These are phyloP conservation scores for Bombus confusus DNA, from an alignment of 1,140 invertebrate genomes.

Conservation along the genomic window DNA sequence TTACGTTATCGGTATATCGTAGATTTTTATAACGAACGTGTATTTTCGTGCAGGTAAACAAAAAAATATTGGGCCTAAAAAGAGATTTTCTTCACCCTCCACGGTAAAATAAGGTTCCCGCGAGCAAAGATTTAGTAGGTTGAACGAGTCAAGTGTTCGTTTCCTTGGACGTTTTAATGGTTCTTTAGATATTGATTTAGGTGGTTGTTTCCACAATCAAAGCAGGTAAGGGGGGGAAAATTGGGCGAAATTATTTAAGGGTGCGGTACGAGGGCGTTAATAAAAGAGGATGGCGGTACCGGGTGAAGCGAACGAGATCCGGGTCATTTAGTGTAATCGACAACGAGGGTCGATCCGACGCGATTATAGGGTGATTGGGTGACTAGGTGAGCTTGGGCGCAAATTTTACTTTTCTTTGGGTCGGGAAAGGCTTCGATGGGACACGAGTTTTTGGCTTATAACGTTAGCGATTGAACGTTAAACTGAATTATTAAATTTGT, in stretches of 20 bases:
- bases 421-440: not conserved
- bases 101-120: not conserved
- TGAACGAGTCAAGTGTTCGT: not conserved
- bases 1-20: too few species aligned
- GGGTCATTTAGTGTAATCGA: slow-evolving; percentile 21
- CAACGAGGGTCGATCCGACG: slow-evolving; percentile 10
- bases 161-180: not conserved
- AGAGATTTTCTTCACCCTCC: too few species aligned
- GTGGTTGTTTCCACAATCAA: not conserved
- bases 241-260: slow-evolving; percentile 29
- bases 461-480: too few species aligned
- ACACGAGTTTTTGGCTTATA: not conserved
- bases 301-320: slow-evolving; percentile 16
- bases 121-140: not conserved
- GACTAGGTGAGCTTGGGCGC: not conserved
- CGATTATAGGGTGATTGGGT: slow-evolving; percentile 14
- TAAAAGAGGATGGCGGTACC: slow-evolving; percentile 5
- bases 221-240: not conserved
- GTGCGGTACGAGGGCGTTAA: not conserved
- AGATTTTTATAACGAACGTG: too few species aligned
- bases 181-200: not conserved
- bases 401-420: not conserved
- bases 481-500: too few species aligned
- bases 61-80: too few species aligned
- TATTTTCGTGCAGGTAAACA: too few species aligned